These are phyloP conservation scores for Drosophila micromelanica DNA, from an alignment of 1,140 invertebrate genomes.

Conservation along the genomic window DNA sequence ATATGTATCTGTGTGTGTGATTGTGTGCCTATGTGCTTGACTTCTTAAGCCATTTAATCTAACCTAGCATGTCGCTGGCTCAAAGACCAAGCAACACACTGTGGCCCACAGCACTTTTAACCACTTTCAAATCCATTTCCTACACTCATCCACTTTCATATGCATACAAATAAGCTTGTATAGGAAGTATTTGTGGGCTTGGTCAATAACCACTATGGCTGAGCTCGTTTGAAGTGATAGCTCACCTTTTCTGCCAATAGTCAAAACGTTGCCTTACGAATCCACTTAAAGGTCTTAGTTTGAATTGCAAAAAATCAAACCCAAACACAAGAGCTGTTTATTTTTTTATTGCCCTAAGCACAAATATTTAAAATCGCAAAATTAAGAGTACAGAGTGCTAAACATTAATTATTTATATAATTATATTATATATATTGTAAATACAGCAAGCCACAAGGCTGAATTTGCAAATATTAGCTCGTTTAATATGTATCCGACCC, in stretches of 20 bases:
- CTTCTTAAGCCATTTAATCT: slow-evolving; percentile 78
- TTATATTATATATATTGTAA: too few species aligned
- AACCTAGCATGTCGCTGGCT: slow-evolving; percentile 64
- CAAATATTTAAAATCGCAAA: too few species aligned
- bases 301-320: neutral
- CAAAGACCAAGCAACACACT: slow-evolving; percentile 47
- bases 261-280: neutral
- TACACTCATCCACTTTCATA: slow-evolving; percentile 71
- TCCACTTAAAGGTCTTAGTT: slow-evolving; percentile 17
- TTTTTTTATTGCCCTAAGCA: neutral
- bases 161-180: slow-evolving; percentile 50
- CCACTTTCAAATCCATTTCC: slow-evolving; percentile 79
- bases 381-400: too few species aligned
- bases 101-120: slow-evolving; percentile 71
- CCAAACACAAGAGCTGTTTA: neutral
- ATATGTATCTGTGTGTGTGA: neutral
- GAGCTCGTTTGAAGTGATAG: slow-evolving; percentile 21
- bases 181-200: slow-evolving; percentile 11
- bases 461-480: neutral
- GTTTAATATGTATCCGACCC: neutral
- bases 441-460: too few species aligned
- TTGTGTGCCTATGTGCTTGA: slow-evolving; percentile 47
- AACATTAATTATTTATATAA: too few species aligned
- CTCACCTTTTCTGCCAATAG: slow-evolving; percentile 44
- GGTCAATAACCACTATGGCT: slow-evolving; percentile 56